Evolutionary conservation across 1,140 invertebrate species (phyloP).

Genomic region (Aphelenchoides avenae): DNA sequence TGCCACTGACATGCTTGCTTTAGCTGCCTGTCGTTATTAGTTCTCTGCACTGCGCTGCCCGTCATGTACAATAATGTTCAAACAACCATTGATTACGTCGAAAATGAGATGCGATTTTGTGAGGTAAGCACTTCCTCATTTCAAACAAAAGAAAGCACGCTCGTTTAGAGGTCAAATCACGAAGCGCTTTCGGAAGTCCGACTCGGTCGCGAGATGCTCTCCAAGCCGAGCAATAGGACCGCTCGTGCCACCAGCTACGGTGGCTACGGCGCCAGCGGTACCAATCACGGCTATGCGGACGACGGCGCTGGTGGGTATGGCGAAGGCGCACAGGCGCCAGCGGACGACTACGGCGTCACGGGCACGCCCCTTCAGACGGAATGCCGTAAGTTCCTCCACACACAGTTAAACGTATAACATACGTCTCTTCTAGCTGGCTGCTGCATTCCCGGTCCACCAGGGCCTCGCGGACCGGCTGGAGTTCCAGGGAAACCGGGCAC

Average conservation of each 20-base stretch:
- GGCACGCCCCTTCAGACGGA: slow-evolving; percentile 53
- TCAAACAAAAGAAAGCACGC: slow-evolving; percentile 7
- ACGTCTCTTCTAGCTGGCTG: slow-evolving; percentile 27
- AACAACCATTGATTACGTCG: slow-evolving; percentile 55
- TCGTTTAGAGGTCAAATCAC: slow-evolving; percentile 47
- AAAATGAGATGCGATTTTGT: slow-evolving; percentile 56
- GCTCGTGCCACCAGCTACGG: slow-evolving; percentile 28
- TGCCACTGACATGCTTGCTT: slow-evolving; percentile 18
- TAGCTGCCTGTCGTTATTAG: slow-evolving; percentile 51
- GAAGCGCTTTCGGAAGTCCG: slow-evolving; percentile 48
- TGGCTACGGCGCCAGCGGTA: slow-evolving; percentile 30
- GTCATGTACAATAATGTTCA: slow-evolving; percentile 59
- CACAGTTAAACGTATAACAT: too few species aligned
- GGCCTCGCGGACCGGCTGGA: slow-evolving; percentile 42
- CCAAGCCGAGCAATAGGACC: slow-evolving; percentile 31
- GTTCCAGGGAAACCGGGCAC: slow-evolving; percentile 36
- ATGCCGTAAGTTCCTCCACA: too few species aligned
- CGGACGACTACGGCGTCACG: slow-evolving; percentile 34
- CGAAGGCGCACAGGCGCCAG: slow-evolving; percentile 8
- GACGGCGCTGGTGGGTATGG: slow-evolving; percentile 24
- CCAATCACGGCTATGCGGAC: slow-evolving; percentile 13
- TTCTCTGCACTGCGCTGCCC: slow-evolving; percentile 50
- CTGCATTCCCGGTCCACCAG: slow-evolving; percentile 53
- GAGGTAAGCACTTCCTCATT: slow-evolving; percentile 39
- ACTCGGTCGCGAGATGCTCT: slow-evolving; percentile 33